These are phyloP conservation scores for Penaeus monodon DNA, from an alignment of 2,888 invertebrate species.

Conservation along the genomic window DNA sequence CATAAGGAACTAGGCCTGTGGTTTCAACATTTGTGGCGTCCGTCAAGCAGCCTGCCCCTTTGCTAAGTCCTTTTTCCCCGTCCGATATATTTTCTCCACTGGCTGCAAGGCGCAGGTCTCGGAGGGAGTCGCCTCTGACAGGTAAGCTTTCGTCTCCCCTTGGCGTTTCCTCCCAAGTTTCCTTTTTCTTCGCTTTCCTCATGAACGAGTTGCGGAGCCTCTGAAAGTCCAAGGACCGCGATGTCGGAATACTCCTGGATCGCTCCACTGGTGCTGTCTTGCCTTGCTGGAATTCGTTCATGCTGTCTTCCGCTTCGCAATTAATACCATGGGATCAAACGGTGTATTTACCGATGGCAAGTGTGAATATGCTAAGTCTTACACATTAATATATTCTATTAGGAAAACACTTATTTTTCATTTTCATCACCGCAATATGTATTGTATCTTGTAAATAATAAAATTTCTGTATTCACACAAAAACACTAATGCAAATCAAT, in stretches of 20 bases:
- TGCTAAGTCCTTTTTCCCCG: too few species aligned
- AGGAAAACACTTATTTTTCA: too few species aligned
- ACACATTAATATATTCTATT: too few species aligned
- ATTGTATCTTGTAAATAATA: too few species aligned
- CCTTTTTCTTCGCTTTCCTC: constrained; percentile 26
- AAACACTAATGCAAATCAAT: too few species aligned
- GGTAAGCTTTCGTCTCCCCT: not conserved
- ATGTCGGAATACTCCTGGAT: not conserved
- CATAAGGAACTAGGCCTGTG: not conserved
- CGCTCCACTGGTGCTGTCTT: not conserved
- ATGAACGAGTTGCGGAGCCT: constrained; percentile 30
- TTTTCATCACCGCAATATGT: too few species aligned
- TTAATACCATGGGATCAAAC: too few species aligned
- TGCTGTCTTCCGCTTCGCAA: too few species aligned
- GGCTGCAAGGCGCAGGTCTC: not conserved
- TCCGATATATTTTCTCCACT: constrained; percentile 17
- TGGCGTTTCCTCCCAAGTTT: not conserved
- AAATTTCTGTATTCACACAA: too few species aligned
- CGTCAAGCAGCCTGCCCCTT: not conserved
- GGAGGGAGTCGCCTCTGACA: not conserved
- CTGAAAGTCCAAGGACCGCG: constrained; percentile 43
- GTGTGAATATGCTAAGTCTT: too few species aligned
- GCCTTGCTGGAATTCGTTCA: too few species aligned
- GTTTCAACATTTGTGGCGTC: not conserved
- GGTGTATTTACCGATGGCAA: too few species aligned